Percentiles rank a stretch among this genome's conserved stretches.
phyloP scores from a whole-genome alignment of 2,113 vertebrate genomes.

The Philantomba maxwellii region DNA sequence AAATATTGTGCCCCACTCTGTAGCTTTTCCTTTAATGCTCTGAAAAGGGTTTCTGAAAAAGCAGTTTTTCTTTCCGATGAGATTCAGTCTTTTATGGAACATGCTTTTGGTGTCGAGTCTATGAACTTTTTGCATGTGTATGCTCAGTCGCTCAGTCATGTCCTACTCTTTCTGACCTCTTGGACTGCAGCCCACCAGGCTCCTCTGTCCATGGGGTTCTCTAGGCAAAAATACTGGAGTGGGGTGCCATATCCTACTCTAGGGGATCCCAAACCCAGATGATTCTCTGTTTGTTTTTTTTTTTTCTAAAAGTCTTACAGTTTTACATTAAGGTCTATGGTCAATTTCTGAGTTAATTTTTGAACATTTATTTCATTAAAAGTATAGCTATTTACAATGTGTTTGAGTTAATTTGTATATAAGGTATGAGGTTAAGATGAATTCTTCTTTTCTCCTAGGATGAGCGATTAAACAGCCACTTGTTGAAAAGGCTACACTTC shows the following conservation, averaged over 20 bases:
- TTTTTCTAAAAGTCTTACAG: background rate
- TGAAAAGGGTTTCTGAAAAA: background rate
- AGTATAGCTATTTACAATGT: background rate
- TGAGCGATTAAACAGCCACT: background rate
- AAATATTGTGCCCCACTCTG: background rate
- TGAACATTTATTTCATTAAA: background rate
- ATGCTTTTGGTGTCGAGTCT: background rate
- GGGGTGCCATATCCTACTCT: background rate
- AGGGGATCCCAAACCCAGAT: background rate
- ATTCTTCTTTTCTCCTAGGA: background rate
- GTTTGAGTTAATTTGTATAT: background rate
- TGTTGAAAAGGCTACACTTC: background rate
- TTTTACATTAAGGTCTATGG: background rate
- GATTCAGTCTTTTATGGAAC: background rate
- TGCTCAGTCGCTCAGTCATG: background rate
- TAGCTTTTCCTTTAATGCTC: background rate
- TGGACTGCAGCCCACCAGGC: background rate
- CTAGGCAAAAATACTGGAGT: background rate
- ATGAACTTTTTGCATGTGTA: background rate
- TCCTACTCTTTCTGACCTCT: background rate
- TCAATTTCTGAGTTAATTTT: background rate
- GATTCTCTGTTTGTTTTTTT: background rate
- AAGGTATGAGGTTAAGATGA: background rate
- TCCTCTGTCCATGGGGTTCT: background rate
- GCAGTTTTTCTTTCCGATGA: background rate